Evolutionary conservation across 2,113 vertebrate genomes (phyloP).

Genomic region (Gymnarchus niloticus): DNA sequence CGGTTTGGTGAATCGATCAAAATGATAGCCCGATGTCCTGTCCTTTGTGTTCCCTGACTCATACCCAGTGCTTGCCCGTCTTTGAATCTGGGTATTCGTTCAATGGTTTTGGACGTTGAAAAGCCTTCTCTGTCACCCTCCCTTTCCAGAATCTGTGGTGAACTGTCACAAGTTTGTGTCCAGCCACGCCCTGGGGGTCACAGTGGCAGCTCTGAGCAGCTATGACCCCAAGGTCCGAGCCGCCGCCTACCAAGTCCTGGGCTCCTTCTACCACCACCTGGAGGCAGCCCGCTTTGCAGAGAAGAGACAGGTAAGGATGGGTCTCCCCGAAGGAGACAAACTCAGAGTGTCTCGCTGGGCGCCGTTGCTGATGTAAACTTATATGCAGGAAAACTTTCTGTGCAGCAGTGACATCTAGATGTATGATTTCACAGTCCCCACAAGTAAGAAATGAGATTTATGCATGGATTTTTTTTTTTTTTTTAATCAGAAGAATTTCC

Average conservation of each 20-base stretch:
- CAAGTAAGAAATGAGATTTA: neutral
- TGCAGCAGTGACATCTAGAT: neutral
- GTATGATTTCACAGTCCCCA: neutral
- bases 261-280: constrained; percentile 77
- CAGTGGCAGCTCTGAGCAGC: constrained; percentile 82
- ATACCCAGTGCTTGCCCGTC: neutral
- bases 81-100: neutral
- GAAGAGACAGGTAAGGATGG: constrained; percentile 70
- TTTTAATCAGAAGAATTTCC: neutral
- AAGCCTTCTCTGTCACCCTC: neutral
- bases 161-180: constrained; percentile 87
- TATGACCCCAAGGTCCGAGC: constrained; percentile 79
- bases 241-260: constrained; percentile 71
- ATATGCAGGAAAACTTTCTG: neutral
- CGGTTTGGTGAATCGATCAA: neutral
- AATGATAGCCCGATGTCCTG: no score
- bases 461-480: neutral
- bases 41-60: no score
- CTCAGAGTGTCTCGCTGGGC: neutral
- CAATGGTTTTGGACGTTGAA: neutral
- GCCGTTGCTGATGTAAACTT: no score
- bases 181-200: constrained; percentile 76
- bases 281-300: constrained; percentile 78
- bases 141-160: constrained; percentile 72
- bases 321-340: neutral